These are phyloP conservation scores for Philhelius pedissequus DNA, from an alignment of 2,888 invertebrate genomes.

Conservation along the genomic window DNA sequence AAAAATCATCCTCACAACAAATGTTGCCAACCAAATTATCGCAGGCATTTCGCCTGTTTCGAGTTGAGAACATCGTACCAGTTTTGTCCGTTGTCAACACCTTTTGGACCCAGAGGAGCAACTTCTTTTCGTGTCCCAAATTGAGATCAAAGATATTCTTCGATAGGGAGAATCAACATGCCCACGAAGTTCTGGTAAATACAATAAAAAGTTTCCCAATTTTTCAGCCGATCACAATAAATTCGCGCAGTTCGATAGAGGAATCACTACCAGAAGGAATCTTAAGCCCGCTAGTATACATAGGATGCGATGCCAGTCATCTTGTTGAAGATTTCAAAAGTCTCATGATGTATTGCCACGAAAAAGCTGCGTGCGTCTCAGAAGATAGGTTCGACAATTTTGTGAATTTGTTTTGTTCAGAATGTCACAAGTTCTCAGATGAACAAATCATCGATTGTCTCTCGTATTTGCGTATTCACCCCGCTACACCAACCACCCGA, in stretches of 20 bases:
- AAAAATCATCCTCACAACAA: background rate
- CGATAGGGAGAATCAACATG: constrained; percentile 76
- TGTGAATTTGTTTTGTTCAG: constrained; percentile 78
- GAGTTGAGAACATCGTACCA: background rate
- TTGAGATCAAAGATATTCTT: constrained; percentile 70
- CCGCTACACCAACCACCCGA: constrained; percentile 80
- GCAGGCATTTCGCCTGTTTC: background rate
- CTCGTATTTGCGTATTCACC: constrained; percentile 80
- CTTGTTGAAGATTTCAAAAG: constrained; percentile 70
- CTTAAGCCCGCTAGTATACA: constrained; percentile 33
- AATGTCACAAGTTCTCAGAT: constrained; percentile 81
- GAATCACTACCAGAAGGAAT: constrained; percentile 42
- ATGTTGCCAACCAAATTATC: constrained; percentile 30
- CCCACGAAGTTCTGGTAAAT: constrained; percentile 73
- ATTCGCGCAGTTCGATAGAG: background rate
- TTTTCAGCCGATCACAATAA: constrained; percentile 44
- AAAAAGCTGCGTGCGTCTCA: constrained; percentile 70
- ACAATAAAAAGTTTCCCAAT: constrained; percentile 74
- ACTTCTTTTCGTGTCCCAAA: background rate
- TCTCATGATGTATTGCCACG: constrained; percentile 72
- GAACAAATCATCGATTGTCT: constrained; percentile 81
- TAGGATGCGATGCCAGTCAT: constrained; percentile 37
- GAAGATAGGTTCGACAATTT: constrained; percentile 73
- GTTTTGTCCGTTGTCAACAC: background rate
- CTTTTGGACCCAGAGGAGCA: background rate